A percentile compares a stretch with the other conserved stretches of the same genome.
phyloP scores from a whole-genome alignment of 2,797 vertebrate species.

The Pseudochaenichthys georgianus region DNA sequence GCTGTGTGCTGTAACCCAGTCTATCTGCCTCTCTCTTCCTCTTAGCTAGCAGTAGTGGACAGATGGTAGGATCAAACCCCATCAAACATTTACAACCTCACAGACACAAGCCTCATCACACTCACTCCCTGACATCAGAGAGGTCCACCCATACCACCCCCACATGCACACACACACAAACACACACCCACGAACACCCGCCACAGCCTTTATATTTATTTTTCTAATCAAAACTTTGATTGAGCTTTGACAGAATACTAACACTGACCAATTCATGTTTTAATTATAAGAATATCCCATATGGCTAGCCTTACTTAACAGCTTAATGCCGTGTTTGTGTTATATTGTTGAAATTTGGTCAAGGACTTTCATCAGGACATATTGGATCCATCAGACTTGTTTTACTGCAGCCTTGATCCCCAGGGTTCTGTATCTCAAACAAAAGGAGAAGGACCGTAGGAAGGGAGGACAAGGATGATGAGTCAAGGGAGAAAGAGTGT shows the following conservation, averaged over 20 bases:
- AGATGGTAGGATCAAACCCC: constrained; percentile 81
- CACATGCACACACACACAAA: constrained; percentile 27
- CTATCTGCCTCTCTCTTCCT: constrained; percentile 31
- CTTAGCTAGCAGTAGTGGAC: constrained; percentile 67
- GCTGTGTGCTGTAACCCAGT: constrained; percentile 13
- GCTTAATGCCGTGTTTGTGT: neutral
- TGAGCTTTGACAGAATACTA: constrained; percentile 21
- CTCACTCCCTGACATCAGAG: constrained; percentile 66
- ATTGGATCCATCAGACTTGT: constrained; percentile 61
- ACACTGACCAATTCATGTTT: constrained; percentile 8
- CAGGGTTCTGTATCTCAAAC: constrained; percentile 68
- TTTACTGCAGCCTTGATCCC: constrained; percentile 73
- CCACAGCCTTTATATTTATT: constrained; percentile 15
- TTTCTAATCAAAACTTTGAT: constrained; percentile 40
- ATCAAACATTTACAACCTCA: constrained; percentile 84
- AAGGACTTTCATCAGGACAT: constrained; percentile 62
- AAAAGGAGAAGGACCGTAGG: constrained; percentile 67
- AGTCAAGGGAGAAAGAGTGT: constrained; percentile 67
- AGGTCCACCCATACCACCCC: constrained; percentile 49
- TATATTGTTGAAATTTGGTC: constrained; percentile 50
- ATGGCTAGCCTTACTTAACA: neutral
- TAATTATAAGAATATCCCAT: neutral
- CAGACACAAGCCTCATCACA: constrained; percentile 63
- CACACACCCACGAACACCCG: constrained; percentile 7
- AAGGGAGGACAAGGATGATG: constrained; percentile 70